Evolutionary conservation across 2,797 vertebrate species (phyloP), one percentile per base, ranked within the genome.

Genomic region (Micromesistius poutassou): DNA sequence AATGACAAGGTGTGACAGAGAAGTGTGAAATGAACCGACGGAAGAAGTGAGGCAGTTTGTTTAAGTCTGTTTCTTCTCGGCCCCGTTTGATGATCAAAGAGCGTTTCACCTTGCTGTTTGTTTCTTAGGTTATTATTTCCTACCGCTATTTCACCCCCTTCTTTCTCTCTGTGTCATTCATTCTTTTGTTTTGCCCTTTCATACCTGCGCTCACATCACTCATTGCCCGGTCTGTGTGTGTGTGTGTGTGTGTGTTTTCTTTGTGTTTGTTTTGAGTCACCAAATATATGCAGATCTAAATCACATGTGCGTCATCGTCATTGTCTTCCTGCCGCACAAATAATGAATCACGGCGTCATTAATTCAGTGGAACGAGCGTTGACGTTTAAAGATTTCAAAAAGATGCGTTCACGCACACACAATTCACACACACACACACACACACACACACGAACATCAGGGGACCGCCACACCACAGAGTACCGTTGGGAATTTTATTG

Each of bases 401-500:
- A 68, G 9, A 68, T 8, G 62, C 2, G 13, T 62, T 62, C 55
- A 62, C 22, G 22, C 9, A 7, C n/a, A 62, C 55, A n/a, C 55
- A 25, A 10, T 22, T 62, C 55, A 62, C 22, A 62, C 7, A 7
- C 5, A 22, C 22, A 22, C 22, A 62, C 25, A n/a, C 55, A 62
- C 22, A 62, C 7, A 7, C 5, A 22, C 22, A 22, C 22, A 62
- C 25, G 1, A n/a, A n/a, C 55, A 62, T 7, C 55, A 62, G 55
- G 5, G 55, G 22, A 19, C 46, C 5, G 22, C 22, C 7, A 62
- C 2, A 62, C 5, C n/a, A n/a, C n/a, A n/a, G 7, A 62, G 6
- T n/a, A n/a, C 55, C 55, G n/a, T 62, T 80, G 82, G 87, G 85
- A 87, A 87, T 88, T 90, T 91, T 89, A 91, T 91, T 91, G 77